Base-by-base conservation (phyloP, 2,113 vertebrate species). In the human (Homo sapiens) region DNA sequence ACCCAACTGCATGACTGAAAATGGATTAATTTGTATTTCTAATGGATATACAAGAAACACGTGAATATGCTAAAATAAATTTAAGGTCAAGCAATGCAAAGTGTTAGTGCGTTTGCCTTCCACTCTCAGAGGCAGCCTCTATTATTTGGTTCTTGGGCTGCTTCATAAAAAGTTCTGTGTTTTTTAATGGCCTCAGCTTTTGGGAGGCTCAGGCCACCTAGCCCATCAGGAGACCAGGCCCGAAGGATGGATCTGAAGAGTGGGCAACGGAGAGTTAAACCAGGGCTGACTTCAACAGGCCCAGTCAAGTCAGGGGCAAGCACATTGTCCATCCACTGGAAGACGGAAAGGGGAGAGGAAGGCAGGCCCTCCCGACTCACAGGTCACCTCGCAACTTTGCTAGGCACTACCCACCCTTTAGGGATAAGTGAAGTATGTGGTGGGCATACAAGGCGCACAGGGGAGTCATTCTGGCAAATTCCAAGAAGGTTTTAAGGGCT, bases 401-500 rank as follows among this genome's bases (percentile, higher is more conserved):
- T 55, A n/a, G 35, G 50, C 30, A 45, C 22, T 13, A 27, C 40
- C 23, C 18, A 5, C 23, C 6, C 43, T 80, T 64, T 45, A 52
- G 23, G 52, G 43, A 57, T 18, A 64, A 13, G 22, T 1, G 18
- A 43, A 70, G 25, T 18, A 4, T 27, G 45, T 5, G 12, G 14
- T 32, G 52, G 38, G 40, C 8, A 12, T 2, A 50, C 8, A 25
- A 55, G 9, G 25, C 5, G 20, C 12, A 40, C 1, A 50, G 8
- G 5, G n/a, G 43, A 93, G 40, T 92, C 30, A 18, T 75, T 86
- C 90, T 78, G 35, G 85, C 90, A 95, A 80, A 89, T 86, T 83
- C 76, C 45, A 27, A 52, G 72, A 61, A 79, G 55, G 17, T 48
- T 16, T 92, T 59, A 86, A 68, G 43, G 1, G 8, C 27, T 64